Percentiles rank a stretch among this genome's conserved stretches.
Evolutionary conservation across 2,888 invertebrate genomes (phyloP).

Genomic region (Amblyteles armatorius): DNA sequence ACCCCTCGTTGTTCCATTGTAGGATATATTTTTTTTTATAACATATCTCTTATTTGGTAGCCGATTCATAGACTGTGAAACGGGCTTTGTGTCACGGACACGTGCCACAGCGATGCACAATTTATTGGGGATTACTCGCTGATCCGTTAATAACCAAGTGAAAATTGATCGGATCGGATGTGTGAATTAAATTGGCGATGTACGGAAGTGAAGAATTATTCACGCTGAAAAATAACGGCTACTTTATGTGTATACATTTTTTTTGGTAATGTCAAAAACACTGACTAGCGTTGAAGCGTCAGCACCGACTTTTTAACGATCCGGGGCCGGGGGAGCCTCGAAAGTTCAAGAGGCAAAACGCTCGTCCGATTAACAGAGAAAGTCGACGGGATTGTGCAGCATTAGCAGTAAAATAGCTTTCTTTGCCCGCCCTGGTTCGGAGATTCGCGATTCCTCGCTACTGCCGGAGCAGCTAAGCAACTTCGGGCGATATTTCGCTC

Average conservation of each 20-base stretch:
- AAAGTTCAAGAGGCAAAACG: slow-evolving; percentile 54
- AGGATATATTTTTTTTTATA: slow-evolving; percentile 13
- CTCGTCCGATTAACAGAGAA: slow-evolving; percentile 56
- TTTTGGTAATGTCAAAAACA: slow-evolving; percentile 21
- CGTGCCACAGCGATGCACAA: slow-evolving; percentile 11
- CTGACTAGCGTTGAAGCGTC: slow-evolving; percentile 32
- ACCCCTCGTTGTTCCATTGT: background rate
- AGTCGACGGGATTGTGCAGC: slow-evolving; percentile 23
- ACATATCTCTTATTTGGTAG: slow-evolving; percentile 42
- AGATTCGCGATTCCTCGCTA: slow-evolving; percentile 43
- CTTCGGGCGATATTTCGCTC: slow-evolving; percentile 57
- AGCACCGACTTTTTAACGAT: slow-evolving; percentile 48
- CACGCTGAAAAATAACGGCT: background rate
- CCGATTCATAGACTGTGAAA: slow-evolving; percentile 9
- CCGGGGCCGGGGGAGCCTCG: background rate
- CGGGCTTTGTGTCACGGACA: slow-evolving; percentile 43
- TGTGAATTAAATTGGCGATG: background rate
- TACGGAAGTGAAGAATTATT: background rate
- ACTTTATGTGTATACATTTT: background rate
- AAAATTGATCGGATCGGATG: slow-evolving; percentile 36
- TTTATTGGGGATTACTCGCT: slow-evolving; percentile 27
- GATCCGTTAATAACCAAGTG: slow-evolving; percentile 41
- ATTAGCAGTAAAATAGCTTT: slow-evolving; percentile 38
- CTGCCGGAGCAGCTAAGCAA: slow-evolving; percentile 45
- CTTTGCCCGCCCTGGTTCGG: slow-evolving; percentile 37